These are phyloP conservation scores for Agapostemon virescens DNA, from an alignment of 2,888 invertebrate species.

Conservation along the genomic window DNA sequence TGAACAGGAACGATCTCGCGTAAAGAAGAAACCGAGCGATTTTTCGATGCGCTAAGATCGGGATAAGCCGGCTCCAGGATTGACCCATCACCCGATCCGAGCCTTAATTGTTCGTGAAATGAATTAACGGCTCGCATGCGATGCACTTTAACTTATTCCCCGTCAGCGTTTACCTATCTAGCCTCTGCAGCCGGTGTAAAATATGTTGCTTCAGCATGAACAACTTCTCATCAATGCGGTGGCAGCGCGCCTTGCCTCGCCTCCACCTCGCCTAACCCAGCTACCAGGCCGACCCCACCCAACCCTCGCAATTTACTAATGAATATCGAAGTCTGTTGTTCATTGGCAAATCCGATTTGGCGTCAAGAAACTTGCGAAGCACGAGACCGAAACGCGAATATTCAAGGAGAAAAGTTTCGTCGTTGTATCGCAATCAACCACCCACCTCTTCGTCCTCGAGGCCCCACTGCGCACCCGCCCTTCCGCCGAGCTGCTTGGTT, in stretches of 20 bases:
- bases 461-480: background rate
- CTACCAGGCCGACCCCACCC: slow-evolving; percentile 41
- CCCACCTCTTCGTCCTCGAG: background rate
- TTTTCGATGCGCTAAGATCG: slow-evolving; percentile 50
- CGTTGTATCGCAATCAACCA: slow-evolving; percentile 32
- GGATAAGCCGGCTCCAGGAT: slow-evolving; percentile 58
- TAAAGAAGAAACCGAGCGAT: slow-evolving; percentile 23
- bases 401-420: slow-evolving; percentile 57
- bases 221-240: slow-evolving; percentile 63
- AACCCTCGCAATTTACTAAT: slow-evolving; percentile 72
- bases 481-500: slow-evolving; percentile 33
- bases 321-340: slow-evolving; percentile 70
- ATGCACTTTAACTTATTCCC: slow-evolving; percentile 77
- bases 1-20: too few species aligned
- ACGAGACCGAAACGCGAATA: slow-evolving; percentile 36
- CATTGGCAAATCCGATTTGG: slow-evolving; percentile 57
- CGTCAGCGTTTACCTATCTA: slow-evolving; percentile 65
- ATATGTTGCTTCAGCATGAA: slow-evolving; percentile 68
- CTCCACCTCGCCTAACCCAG: slow-evolving; percentile 18
- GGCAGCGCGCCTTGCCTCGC: slow-evolving; percentile 42
- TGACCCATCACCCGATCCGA: slow-evolving; percentile 64
- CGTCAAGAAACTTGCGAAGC: slow-evolving; percentile 35
- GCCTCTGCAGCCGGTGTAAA: slow-evolving; percentile 60
- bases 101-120: slow-evolving; percentile 76
- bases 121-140: slow-evolving; percentile 77